Conservation (phyloP, 2,888 invertebrate genomes). For the Hydroisotoma schaefferi region DNA sequence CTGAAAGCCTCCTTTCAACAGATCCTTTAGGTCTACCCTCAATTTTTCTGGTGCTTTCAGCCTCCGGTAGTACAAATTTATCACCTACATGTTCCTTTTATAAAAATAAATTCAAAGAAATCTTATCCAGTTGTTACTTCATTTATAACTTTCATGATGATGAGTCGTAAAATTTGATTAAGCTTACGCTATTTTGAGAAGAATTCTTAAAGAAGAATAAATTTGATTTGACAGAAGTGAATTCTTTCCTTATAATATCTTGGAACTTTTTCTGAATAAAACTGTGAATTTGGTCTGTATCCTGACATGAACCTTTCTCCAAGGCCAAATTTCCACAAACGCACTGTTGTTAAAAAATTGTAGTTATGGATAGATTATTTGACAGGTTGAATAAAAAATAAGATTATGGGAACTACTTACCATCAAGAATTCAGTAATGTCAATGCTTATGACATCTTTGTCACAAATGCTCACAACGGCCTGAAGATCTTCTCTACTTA, state of each 20-base stretch:
- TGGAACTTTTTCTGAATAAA: constrained; percentile 34
- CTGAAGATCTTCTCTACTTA: constrained; percentile 64
- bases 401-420: constrained; percentile 34
- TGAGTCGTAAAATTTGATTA: too few species aligned
- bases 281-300: background rate
- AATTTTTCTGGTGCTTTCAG: too few species aligned
- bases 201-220: constrained; percentile 35
- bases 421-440: constrained; percentile 66
- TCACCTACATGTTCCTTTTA: too few species aligned
- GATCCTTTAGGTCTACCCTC: too few species aligned
- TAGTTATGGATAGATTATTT: too few species aligned
- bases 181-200: too few species aligned
- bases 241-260: constrained; percentile 25
- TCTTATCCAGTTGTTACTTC: too few species aligned
- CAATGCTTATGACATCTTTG: constrained; percentile 64
- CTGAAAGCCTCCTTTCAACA: too few species aligned
- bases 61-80: too few species aligned
- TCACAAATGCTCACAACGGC: constrained; percentile 68
- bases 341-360: constrained; percentile 51
- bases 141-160: too few species aligned
- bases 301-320: constrained; percentile 23
- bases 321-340: constrained; percentile 61
- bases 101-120: too few species aligned
- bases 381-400: background rate
- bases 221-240: constrained; percentile 25